Evolutionary conservation across 2,888 invertebrate genomes (phyloP), one percentile per base, ranked within the genome.

Genomic region (Cephus rjabovi): DNA sequence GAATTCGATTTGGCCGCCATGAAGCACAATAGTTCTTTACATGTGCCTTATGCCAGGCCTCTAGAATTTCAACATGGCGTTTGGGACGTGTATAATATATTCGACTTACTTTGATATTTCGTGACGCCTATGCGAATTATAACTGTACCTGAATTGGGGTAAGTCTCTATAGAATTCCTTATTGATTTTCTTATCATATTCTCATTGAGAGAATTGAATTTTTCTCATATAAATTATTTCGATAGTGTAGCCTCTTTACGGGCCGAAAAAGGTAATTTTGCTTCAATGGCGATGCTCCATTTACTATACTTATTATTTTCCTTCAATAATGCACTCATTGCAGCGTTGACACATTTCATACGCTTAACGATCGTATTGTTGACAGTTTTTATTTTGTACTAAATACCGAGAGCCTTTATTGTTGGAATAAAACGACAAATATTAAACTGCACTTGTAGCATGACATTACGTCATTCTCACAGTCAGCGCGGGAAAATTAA

Each of bases 31-130:
- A 15, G 34, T 75, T 15, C 15, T 15, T 33, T 34, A 15, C 6
- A n/a, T 33, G 71, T 75, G 75, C 77, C 77, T 40, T 75, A 73
- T 71, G 73, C 77, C 73, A 78, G 78, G 78, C 78, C 75, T 78
- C 78, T 78, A 76, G 76, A 78, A 76, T 73, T 76, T 75, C 78
- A 78, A 78, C 68, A 78, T 78, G 78, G 78, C 75, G 78, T 73
- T 78, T 34, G 73, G 56, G 69, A 71, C 78, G 73, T 76, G 71
- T 73, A 75, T 71, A 37, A 76, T 76, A 76, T 76, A 78, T 76
- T 78, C 71, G 70, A 23, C 75, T 78, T 73, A 71, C 56, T 68
- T 75, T 76, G 56, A 34, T 56, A 70, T 78, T 78, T 73, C 31
- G 73, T 78, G 31, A 78, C 34, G 73, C 9, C 73, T 34, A 30